Base-by-base conservation (phyloP, 2,113 vertebrate species). In the Cryptoleucopteryx plumbea region DNA sequence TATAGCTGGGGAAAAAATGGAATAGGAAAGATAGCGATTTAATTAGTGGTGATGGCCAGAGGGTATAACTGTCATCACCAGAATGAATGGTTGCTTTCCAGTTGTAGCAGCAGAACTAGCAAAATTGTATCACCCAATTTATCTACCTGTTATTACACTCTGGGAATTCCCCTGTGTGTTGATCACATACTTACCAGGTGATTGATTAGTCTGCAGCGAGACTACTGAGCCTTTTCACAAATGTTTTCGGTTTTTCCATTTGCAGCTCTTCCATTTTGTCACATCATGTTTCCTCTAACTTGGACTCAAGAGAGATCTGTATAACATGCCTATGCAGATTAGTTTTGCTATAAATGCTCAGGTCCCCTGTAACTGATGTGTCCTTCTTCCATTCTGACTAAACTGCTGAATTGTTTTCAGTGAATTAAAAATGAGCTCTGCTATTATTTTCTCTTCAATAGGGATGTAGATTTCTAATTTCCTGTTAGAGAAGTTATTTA, bases 21-120 rank as follows among this genome's bases (percentile, higher is more conserved):
- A 89, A 78, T 73, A 81, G 84, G 85, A 82, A 95, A 82, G 89
- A 93, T 82, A 86, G 73, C 5, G 14, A 87, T 95, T 96, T 96
- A 97, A 96, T 95, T 95, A 94, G 55, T 42, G 47, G 8, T 74
- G 71, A 34, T 84, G 67, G 84, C 94, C 67, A 50, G 67, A 79
- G 78, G 87, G 55, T 79, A 26, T 65, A 90, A 19, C 59, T 96
- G 94, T 91, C 94, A 89, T 61, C 79, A 40, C 26, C 38, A 83
- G 71, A 67, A 91, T 17, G 58, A 79, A 91, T 91, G 78, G 23
- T 70, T 91, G 84, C 89, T 93, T 91, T 74, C 73, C 84, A 77
- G 58, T 11, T 48, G 43, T 29, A 90, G 79, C 58, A 96, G 91
- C 70, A 94, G 74, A 72, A 45, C 43, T 18, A 74, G 85, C 58